Evolutionary conservation across 2,888 invertebrate species (phyloP).

Genomic region (Adelphocoris suturalis): DNA sequence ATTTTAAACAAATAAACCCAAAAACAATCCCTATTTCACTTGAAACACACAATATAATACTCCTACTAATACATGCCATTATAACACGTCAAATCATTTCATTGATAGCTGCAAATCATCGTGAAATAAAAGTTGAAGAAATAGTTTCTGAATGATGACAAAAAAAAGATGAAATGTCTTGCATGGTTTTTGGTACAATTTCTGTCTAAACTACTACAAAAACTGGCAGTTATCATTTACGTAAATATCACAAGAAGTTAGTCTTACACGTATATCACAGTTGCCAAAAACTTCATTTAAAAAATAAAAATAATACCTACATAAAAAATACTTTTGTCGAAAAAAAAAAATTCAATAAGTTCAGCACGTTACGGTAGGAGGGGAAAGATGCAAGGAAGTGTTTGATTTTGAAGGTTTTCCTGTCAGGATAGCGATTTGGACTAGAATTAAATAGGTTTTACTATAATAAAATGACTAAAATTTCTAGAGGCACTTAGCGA

Average conservation of each 20-base stretch:
- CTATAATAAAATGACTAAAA: slow-evolving; percentile 2
- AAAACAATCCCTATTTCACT: slow-evolving; percentile 1
- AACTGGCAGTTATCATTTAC: slow-evolving; percentile 70
- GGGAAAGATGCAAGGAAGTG: neutral
- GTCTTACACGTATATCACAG: slow-evolving; percentile 70
- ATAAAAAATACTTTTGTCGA: slow-evolving; percentile 26
- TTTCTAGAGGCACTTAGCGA: slow-evolving; percentile 9
- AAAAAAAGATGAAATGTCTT: neutral
- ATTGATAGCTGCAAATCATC: neutral
- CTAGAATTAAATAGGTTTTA: neutral
- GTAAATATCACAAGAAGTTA: slow-evolving; percentile 67
- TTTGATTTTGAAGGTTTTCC: slow-evolving; percentile 10
- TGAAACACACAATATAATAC: neutral
- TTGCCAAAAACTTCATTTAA: slow-evolving; percentile 53
- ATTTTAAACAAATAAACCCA: neutral
- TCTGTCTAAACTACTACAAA: slow-evolving; percentile 55
- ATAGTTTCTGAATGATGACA: neutral
- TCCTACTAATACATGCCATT: neutral
- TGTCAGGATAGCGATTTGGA: neutral
- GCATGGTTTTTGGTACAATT: neutral
- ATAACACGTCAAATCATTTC: neutral
- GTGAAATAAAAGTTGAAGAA: neutral
- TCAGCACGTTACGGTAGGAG: slow-evolving; percentile 16
- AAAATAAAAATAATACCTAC: slow-evolving; percentile 41
- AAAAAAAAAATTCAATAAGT: slow-evolving; percentile 8